Evolutionary conservation across 2,113 vertebrate species (phyloP).

Genomic region (Labeo rohita): DNA sequence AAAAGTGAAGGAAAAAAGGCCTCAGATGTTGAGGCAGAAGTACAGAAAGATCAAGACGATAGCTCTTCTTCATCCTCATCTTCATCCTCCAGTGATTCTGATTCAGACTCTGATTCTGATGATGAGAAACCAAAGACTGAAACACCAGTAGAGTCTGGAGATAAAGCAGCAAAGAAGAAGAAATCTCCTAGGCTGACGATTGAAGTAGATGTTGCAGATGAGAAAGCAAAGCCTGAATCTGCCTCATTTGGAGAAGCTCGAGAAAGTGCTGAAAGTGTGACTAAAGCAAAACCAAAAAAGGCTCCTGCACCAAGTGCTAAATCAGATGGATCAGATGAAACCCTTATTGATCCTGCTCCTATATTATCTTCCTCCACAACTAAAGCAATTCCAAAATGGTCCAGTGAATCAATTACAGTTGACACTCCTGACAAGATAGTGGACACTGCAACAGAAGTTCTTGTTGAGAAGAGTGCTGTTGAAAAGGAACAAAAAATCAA

Average conservation of each 20-base stretch:
- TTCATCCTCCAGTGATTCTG: conserved; percentile 70
- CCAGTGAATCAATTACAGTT: not conserved
- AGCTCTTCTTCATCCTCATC: conserved; percentile 67
- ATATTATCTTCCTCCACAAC: conserved; percentile 31
- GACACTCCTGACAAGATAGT: conserved; percentile 3
- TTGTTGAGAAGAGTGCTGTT: conserved; percentile 31
- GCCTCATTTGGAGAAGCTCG: not conserved
- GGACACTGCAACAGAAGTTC: conserved; percentile 30
- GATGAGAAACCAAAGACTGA: conserved; percentile 57
- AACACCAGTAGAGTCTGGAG: conserved; percentile 18
- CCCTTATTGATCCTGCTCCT: conserved; percentile 52
- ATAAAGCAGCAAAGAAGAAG: conserved; percentile 24
- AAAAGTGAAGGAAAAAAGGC: not conserved
- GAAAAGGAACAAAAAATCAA: conserved; percentile 29
- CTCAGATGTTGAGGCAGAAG: conserved; percentile 15
- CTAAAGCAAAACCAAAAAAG: conserved; percentile 22
- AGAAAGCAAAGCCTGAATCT: not conserved
- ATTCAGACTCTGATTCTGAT: conserved; percentile 66
- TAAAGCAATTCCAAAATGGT: conserved; percentile 1
- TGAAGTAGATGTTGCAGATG: conserved; percentile 13
- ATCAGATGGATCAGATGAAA: conserved; percentile 31
- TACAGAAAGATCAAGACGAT: conserved; percentile 36
- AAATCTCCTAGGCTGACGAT: not conserved
- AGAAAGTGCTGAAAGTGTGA: conserved; percentile 22
- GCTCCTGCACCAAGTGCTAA: not conserved